Conservation (phyloP, 2,113 vertebrate genomes). For the Etheostoma spectabile region DNA sequence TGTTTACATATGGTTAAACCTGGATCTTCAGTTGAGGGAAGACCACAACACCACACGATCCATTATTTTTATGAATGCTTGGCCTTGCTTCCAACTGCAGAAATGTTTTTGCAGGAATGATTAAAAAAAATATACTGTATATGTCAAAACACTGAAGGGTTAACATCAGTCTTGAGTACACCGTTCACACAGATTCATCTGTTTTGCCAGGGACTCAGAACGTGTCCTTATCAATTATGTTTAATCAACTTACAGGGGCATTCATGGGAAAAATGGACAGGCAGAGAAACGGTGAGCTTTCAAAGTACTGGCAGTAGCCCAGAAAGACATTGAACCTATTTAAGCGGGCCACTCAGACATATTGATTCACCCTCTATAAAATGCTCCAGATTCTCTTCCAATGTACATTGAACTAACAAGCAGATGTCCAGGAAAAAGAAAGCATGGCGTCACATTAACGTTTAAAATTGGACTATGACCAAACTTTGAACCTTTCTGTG, state of each 20-base stretch:
- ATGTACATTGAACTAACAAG: background rate
- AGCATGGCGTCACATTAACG: background rate
- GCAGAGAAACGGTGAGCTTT: slow-evolving; percentile 55
- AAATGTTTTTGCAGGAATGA: background rate
- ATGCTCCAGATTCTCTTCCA: slow-evolving; percentile 33
- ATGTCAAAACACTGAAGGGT: background rate
- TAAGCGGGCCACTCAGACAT: slow-evolving; percentile 53
- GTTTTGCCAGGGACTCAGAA: slow-evolving; percentile 37
- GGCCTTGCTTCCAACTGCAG: background rate
- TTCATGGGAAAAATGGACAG: slow-evolving; percentile 72
- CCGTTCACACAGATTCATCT: slow-evolving; percentile 43
- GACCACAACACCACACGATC: background rate
- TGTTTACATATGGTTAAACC: background rate
- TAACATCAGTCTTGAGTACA: slow-evolving; percentile 12
- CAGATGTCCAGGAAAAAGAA: slow-evolving; percentile 2
- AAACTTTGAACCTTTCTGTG: slow-evolving; percentile 8
- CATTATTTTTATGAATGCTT: background rate
- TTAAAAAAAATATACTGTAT: background rate
- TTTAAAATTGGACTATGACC: slow-evolving; percentile 3
- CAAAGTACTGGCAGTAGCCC: slow-evolving; percentile 67
- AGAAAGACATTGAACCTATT: slow-evolving; percentile 54
- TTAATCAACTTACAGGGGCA: slow-evolving; percentile 80
- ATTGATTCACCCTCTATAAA: slow-evolving; percentile 63
- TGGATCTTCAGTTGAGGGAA: background rate
- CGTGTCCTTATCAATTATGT: slow-evolving; percentile 73